Evolutionary conservation across 2,888 invertebrate species (phyloP).

Genomic region (Blomia tropicalis): DNA sequence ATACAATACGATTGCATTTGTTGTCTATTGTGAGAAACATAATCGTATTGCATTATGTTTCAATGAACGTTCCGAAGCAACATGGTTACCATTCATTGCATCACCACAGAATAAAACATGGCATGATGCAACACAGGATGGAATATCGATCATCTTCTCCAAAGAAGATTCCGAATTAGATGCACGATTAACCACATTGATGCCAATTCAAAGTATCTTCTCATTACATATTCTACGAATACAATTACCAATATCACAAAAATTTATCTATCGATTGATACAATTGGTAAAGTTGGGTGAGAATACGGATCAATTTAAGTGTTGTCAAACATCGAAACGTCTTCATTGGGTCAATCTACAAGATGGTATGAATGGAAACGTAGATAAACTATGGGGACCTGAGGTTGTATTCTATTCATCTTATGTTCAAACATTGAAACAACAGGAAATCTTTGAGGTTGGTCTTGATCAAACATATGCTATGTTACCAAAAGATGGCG

Average conservation of each 20-base stretch:
- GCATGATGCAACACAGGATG: slow-evolving; percentile 10
- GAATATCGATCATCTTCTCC: slow-evolving; percentile 15
- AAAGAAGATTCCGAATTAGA: slow-evolving; percentile 12
- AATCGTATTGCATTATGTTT: neutral
- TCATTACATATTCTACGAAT: slow-evolving; percentile 12
- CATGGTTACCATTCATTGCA: slow-evolving; percentile 22
- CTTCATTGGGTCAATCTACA: slow-evolving; percentile 19
- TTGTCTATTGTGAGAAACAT: slow-evolving; percentile 5
- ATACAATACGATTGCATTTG: slow-evolving; percentile 11
- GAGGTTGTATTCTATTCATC: slow-evolving; percentile 22
- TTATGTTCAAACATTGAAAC: neutral
- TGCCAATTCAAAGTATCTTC: neutral
- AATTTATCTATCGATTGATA: slow-evolving; percentile 11
- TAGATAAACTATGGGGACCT: slow-evolving; percentile 25
- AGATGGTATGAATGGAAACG: slow-evolving; percentile 5
- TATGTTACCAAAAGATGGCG: neutral
- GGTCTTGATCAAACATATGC: neutral
- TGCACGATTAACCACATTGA: neutral
- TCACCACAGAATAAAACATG: slow-evolving; percentile 13
- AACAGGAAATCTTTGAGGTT: slow-evolving; percentile 3
- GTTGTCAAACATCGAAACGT: slow-evolving; percentile 15
- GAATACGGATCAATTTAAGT: neutral
- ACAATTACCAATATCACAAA: slow-evolving; percentile 16
- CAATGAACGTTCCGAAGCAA: neutral
- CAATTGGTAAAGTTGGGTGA: neutral